phyloP scores from a whole-genome alignment of 2,797 vertebrate species.

The Gymnoscopelus microlampas region DNA sequence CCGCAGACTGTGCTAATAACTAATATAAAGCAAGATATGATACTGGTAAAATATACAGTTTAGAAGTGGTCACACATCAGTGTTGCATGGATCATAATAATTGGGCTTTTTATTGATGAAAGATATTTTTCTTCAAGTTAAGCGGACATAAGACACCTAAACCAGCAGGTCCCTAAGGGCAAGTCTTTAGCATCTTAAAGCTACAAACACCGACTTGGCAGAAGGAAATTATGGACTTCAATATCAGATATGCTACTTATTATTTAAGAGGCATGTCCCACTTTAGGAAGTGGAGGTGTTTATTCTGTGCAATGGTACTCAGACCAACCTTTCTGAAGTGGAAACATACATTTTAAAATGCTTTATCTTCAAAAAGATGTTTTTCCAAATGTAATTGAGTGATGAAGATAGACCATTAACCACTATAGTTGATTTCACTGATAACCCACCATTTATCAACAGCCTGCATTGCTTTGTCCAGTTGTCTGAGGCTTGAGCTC shows the following conservation, averaged over 20 bases:
- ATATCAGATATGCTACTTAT: slow-evolving; percentile 39
- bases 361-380: slow-evolving; percentile 34
- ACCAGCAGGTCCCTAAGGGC: slow-evolving; percentile 26
- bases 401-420: slow-evolving; percentile 60
- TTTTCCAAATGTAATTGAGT: slow-evolving; percentile 35
- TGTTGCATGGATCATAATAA: slow-evolving; percentile 44
- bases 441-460: slow-evolving; percentile 51
- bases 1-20: too few species aligned
- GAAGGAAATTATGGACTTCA: slow-evolving; percentile 23
- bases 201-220: slow-evolving; percentile 54
- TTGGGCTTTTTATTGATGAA: neutral
- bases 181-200: slow-evolving; percentile 44
- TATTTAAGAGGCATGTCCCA: slow-evolving; percentile 60
- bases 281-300: slow-evolving; percentile 24
- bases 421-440: slow-evolving; percentile 69
- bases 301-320: slow-evolving; percentile 46
- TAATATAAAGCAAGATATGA: too few species aligned
- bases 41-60: slow-evolving; percentile 8
- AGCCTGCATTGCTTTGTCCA: slow-evolving; percentile 40
- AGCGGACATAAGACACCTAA: neutral
- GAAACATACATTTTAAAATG: slow-evolving; percentile 11
- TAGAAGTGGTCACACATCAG: slow-evolving; percentile 25
- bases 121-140: neutral
- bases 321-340: slow-evolving; percentile 43
- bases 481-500: slow-evolving; percentile 46